Evolutionary conservation across 2,113 vertebrate genomes (phyloP).

Genomic region (Oxyura jamaicensis): DNA sequence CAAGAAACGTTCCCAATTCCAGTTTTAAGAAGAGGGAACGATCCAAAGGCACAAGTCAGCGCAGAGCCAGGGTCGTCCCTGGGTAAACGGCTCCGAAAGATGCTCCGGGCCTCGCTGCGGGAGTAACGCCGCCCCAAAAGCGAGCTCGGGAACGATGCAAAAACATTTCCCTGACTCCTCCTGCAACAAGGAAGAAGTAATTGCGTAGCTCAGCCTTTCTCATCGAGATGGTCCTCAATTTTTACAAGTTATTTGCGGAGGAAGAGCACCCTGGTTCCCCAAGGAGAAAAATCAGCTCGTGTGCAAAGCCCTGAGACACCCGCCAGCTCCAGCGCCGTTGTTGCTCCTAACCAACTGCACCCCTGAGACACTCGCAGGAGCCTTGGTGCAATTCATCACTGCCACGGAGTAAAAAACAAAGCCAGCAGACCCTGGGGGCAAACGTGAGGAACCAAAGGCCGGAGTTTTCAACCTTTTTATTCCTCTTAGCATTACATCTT

Average conservation of each 20-base stretch:
- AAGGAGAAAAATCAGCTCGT: background rate
- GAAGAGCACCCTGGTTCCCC: background rate
- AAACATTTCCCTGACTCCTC: background rate
- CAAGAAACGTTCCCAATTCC: background rate
- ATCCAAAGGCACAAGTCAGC: background rate
- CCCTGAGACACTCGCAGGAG: background rate
- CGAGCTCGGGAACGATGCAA: background rate
- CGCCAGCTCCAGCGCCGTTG: background rate
- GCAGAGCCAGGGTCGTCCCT: background rate
- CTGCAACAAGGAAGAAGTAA: background rate
- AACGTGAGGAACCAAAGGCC: background rate
- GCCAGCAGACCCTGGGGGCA: background rate
- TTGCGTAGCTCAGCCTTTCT: background rate
- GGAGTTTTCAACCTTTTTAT: background rate
- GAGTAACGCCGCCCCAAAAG: background rate
- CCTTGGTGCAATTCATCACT: background rate
- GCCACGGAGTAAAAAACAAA: background rate
- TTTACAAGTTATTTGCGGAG: background rate
- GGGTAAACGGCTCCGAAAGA: background rate
- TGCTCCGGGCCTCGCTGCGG: background rate
- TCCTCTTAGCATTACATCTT: background rate
- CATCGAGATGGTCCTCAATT: background rate
- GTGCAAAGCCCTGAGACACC: background rate
- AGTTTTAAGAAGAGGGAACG: background rate
- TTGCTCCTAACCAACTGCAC: conserved; percentile 11